phyloP scores from a whole-genome alignment of 2,888 invertebrate species.

The Drosophila mulleri region DNA sequence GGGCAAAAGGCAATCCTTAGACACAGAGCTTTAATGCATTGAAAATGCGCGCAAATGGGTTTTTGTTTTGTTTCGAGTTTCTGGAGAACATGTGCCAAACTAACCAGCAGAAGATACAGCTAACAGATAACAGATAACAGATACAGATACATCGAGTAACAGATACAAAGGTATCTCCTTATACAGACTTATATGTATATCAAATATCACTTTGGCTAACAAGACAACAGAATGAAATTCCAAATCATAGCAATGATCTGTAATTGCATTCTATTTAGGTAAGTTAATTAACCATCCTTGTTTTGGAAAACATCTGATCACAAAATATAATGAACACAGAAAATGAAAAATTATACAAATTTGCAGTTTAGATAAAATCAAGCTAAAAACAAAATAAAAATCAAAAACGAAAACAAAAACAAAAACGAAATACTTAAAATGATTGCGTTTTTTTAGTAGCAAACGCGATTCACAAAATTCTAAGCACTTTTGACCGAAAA shows the following conservation, averaged over 20 bases:
- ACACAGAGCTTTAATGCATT: constrained; percentile 67
- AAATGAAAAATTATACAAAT: constrained; percentile 58
- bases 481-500: constrained; percentile 52
- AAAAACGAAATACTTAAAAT: constrained; percentile 55
- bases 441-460: constrained; percentile 85
- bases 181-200: constrained; percentile 49
- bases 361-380: constrained; percentile 67
- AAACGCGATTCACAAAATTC: constrained; percentile 81
- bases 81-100: constrained; percentile 78
- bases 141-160: constrained; percentile 24
- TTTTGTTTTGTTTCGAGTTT: constrained; percentile 43
- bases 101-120: constrained; percentile 36
- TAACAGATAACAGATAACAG: constrained; percentile 27
- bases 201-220: constrained; percentile 47
- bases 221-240: constrained; percentile 34
- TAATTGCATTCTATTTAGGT: constrained; percentile 55
- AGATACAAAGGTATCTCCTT: constrained; percentile 12
- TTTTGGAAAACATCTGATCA: constrained; percentile 84
- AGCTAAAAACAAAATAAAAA: constrained; percentile 41
- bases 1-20: constrained; percentile 48
- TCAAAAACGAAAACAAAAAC: constrained; percentile 39
- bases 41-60: constrained; percentile 71
- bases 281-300: constrained; percentile 83
- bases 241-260: constrained; percentile 30
- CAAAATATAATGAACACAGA: constrained; percentile 63